phyloP scores from a whole-genome alignment of 2,797 vertebrate genomes.

The Jordanella pulchra region DNA sequence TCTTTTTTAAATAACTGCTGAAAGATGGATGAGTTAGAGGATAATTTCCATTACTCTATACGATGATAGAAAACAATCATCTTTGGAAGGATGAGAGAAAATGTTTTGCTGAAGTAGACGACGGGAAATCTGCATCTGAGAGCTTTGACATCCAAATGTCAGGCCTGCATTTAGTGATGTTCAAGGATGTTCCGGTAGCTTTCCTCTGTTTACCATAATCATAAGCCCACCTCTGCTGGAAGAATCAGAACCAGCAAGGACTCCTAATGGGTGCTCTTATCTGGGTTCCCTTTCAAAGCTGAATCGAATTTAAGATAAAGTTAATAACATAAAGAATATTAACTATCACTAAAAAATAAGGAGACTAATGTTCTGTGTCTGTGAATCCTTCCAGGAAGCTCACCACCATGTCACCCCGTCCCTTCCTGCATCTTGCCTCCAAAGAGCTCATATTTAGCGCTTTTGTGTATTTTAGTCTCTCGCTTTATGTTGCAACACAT shows the following conservation, averaged over 20 bases:
- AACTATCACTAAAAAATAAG: too few species aligned
- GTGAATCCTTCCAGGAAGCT: slow-evolving; percentile 20
- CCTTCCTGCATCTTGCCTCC: neutral
- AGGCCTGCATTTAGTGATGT: slow-evolving; percentile 1
- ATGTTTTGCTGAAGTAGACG: neutral
- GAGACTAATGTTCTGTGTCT: neutral
- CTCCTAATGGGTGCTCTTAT: too few species aligned
- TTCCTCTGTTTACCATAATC: neutral
- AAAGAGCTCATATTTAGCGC: neutral
- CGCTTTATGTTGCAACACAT: slow-evolving; percentile 27
- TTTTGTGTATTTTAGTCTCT: slow-evolving; percentile 9
- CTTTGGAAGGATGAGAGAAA: neutral
- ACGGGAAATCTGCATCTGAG: neutral
- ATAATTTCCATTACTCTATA: neutral
- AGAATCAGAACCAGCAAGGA: neutral
- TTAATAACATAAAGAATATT: too few species aligned
- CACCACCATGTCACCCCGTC: slow-evolving; percentile 1
- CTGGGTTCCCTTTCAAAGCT: neutral
- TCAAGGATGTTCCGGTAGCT: neutral
- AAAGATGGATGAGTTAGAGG: neutral
- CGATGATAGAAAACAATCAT: neutral
- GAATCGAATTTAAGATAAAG: neutral
- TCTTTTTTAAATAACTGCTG: neutral
- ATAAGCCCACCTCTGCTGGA: neutral
- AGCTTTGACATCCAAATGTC: neutral